phyloP scores from a whole-genome alignment of 2,888 invertebrate species.

The Tortricodes alternella region DNA sequence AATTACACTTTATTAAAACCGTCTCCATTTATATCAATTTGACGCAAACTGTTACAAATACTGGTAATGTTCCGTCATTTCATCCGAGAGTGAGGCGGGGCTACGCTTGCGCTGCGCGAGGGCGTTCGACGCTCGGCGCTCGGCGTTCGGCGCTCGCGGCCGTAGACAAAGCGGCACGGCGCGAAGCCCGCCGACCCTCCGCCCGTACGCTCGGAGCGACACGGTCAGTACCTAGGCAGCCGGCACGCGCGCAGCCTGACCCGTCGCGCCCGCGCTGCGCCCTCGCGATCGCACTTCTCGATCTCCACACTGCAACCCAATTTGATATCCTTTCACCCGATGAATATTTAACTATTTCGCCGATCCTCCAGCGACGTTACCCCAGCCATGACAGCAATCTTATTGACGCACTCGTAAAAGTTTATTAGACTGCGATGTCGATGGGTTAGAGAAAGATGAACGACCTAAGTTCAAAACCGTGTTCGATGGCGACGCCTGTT shows the following conservation, averaged over 20 bases:
- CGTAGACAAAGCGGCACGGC: constrained; percentile 50
- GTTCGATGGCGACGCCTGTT: constrained; percentile 53
- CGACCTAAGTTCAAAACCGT: constrained; percentile 57
- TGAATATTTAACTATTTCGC: constrained; percentile 75
- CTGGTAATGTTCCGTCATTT: constrained; percentile 81
- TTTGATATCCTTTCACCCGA: constrained; percentile 34
- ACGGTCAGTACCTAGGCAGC: constrained; percentile 52
- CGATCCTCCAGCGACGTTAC: constrained; percentile 65
- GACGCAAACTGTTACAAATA: constrained; percentile 83
- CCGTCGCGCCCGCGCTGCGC: constrained; percentile 40
- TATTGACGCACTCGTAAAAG: constrained; percentile 62
- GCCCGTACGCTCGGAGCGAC: constrained; percentile 42
- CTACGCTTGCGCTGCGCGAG: constrained; percentile 75
- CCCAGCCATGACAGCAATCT: constrained; percentile 59
- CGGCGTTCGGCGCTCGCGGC: constrained; percentile 37
- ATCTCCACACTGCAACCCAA: constrained; percentile 24
- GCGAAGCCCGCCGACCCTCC: constrained; percentile 48
- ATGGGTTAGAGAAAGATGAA: constrained; percentile 69
- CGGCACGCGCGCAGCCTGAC: constrained; percentile 49
- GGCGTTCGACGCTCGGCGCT: constrained; percentile 22
- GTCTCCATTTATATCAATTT: constrained; percentile 83
- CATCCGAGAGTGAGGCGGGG: constrained; percentile 76
- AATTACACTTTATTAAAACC: constrained; percentile 83
- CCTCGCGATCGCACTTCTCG: constrained; percentile 42
- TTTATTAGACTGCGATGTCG: constrained; percentile 63